A percentile compares a stretch with the other conserved stretches of the same genome.
These are phyloP conservation scores for Leuciscus idus DNA, from an alignment of 2,113 vertebrate species.

Conservation along the genomic window DNA sequence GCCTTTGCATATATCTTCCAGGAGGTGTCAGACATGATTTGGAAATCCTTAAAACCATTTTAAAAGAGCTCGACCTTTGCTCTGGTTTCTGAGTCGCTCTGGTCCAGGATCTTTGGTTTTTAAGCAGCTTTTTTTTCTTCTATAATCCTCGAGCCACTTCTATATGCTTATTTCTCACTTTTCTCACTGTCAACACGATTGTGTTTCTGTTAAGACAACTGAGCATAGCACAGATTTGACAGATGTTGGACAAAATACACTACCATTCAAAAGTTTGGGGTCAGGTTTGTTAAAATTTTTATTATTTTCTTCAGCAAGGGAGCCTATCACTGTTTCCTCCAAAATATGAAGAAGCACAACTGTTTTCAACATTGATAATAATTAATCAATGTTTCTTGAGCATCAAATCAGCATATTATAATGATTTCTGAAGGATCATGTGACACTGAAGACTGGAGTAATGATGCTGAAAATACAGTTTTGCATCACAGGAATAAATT, in stretches of 20 bases:
- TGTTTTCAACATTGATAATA: not conserved
- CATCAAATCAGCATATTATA: not conserved
- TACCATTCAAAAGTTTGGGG: not conserved
- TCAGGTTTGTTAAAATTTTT: not conserved
- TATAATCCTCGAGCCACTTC: not conserved
- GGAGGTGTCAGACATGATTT: constrained; percentile 26
- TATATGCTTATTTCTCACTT: not conserved
- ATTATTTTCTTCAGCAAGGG: not conserved
- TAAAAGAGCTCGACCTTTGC: not conserved
- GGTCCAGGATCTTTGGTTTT: not conserved
- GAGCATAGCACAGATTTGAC: not conserved
- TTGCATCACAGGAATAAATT: not conserved
- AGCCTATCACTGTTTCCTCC: not conserved
- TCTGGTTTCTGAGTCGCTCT: not conserved
- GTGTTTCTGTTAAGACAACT: not conserved
- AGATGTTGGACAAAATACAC: not conserved
- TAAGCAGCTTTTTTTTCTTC: not conserved
- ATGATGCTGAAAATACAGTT: not conserved
- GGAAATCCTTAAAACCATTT: not conserved
- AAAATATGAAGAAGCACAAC: not conserved
- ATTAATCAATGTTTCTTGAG: not conserved
- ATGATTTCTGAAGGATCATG: not conserved
- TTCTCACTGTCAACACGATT: not conserved
- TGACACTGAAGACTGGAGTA: not conserved
- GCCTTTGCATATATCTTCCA: not conserved